Base-by-base conservation (phyloP, 2,888 invertebrate species). In the Drosophila atripex region DNA sequence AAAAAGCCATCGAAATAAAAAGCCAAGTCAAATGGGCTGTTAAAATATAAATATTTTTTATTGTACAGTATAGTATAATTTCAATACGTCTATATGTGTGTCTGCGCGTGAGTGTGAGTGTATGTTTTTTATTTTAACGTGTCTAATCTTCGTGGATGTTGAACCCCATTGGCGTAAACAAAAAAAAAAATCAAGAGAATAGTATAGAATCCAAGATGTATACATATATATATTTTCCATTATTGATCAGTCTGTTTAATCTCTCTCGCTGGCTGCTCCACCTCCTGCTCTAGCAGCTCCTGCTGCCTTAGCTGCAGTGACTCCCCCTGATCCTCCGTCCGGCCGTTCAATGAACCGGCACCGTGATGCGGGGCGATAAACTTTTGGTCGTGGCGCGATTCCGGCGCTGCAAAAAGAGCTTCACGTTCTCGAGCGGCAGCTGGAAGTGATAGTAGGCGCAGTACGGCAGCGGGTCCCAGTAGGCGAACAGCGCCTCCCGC, bases 381-480 rank as follows among this genome's bases (percentile, higher is more conserved):
- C 85, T 89, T 80, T 88, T 83, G 72, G 85, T 75, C 55, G 80
- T 74, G 45, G 77, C 64, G 71, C 86, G 84, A 73, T 89, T 88
- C 71, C 92, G 91, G 76, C 92, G 92, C 78, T 93, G 92, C 68
- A 94, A 90, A 86, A 94, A 93, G 43, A 92, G 92, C 75, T 93
- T 90, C 28, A 94, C 92, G 74, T 93, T 93, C 76, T 93, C 93
- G 75, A 95, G 93, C 0, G 96, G 96, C 79, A 95, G 90, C 86
- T 96, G 95, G 80, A 97, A 94, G 89, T 96, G 96, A 91, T 96
- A 96, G 89, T 96, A 96, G 2, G 96, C 96, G 88, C 96, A 96
- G 89, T 96, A 97, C 0, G 97, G 97, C 80, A 97, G 89, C 5
- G 97, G 97, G 89, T 97, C 97, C 96, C 96, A 96, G 86, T 95